phyloP scores from a whole-genome alignment of 2,888 invertebrate genomes.

The Lathronympha strigana region DNA sequence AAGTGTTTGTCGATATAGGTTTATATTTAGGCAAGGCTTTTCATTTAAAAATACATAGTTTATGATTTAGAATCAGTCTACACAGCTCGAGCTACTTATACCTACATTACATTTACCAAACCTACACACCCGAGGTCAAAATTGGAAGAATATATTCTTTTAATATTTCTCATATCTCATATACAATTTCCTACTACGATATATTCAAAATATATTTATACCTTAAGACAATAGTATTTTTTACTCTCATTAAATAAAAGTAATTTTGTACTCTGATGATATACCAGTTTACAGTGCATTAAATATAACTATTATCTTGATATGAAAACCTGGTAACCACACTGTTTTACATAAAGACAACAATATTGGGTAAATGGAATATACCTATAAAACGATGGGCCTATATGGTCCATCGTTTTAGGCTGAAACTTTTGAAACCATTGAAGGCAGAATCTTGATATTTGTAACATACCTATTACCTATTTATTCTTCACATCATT shows the following conservation, averaged over 20 bases:
- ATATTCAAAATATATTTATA: slow-evolving; percentile 25
- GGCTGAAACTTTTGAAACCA: too few species aligned
- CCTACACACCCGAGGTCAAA: not conserved
- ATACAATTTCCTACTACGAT: slow-evolving; percentile 3
- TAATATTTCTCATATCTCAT: not conserved
- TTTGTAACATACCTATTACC: too few species aligned
- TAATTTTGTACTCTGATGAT: slow-evolving; percentile 19
- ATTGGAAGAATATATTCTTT: too few species aligned
- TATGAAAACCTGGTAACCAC: not conserved
- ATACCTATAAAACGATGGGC: too few species aligned
- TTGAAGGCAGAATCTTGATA: too few species aligned
- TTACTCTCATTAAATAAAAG: not conserved
- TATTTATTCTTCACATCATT: too few species aligned
- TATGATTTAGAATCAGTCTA: slow-evolving; percentile 7
- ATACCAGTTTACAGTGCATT: slow-evolving; percentile 14
- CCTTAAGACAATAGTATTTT: too few species aligned
- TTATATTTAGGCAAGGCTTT: too few species aligned
- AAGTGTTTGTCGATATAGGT: too few species aligned
- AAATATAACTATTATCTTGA: not conserved
- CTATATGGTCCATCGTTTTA: too few species aligned
- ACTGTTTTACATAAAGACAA: not conserved
- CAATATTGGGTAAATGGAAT: not conserved
- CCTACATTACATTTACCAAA: not conserved
- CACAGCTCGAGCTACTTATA: not conserved
- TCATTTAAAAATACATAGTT: not conserved